phyloP scores from a whole-genome alignment of 1,140 invertebrate species.

The Andrena cerasifolii region DNA sequence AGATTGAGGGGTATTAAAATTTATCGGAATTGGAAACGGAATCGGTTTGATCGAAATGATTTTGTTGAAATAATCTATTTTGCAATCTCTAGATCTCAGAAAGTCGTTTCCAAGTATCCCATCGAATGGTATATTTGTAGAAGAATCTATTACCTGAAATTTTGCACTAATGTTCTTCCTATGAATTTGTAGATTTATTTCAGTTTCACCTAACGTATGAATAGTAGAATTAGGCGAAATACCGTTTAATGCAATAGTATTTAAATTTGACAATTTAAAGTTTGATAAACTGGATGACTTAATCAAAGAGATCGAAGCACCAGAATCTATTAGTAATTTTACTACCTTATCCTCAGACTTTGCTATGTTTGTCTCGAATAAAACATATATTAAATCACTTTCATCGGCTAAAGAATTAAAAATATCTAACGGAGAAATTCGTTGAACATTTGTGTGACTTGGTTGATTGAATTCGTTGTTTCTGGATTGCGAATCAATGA shows the following conservation, averaged over 20 bases:
- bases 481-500: too few relatives aligned
- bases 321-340: neutral
- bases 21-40: neutral
- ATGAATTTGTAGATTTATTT: neutral
- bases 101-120: neutral
- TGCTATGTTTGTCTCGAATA: neutral
- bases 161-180: neutral
- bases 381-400: neutral
- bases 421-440: too few relatives aligned
- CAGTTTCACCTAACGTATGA: neutral
- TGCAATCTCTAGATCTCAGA: neutral
- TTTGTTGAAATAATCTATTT: conserved; percentile 3
- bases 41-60: neutral
- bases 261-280: neutral
- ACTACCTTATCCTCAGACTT: neutral
- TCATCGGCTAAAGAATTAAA: too few relatives aligned
- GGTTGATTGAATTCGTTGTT: too few relatives aligned
- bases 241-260: neutral
- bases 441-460: too few relatives aligned
- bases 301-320: neutral
- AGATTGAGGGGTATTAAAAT: neutral
- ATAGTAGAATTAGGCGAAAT: neutral
- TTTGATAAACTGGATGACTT: neutral
- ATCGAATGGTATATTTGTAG: conserved; percentile 9
- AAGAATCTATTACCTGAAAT: conserved; percentile 2